These are phyloP conservation scores for Aricia artaxerxes DNA, from an alignment of 2,888 invertebrate genomes.

Conservation along the genomic window DNA sequence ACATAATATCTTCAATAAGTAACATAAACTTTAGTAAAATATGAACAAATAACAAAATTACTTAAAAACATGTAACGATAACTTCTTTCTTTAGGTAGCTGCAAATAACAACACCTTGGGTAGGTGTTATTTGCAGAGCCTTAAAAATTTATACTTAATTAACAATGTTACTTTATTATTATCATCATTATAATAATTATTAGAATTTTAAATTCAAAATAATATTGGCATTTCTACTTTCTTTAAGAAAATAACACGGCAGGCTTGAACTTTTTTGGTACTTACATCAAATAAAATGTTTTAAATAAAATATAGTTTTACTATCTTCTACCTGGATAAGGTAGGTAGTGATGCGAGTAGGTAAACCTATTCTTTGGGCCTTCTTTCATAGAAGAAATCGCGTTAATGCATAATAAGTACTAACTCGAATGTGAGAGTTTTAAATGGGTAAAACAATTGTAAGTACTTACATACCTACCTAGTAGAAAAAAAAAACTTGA, in stretches of 20 bases:
- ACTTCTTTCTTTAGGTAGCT: background rate
- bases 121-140: no score
- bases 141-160: background rate
- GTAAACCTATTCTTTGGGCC: background rate
- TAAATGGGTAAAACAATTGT: no score
- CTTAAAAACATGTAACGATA: conserved; percentile 18
- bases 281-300: background rate
- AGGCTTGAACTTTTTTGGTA: background rate
- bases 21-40: conserved; percentile 18
- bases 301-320: no score
- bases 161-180: background rate
- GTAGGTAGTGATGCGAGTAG: no score
- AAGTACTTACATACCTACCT: no score
- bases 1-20: background rate
- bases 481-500: no score
- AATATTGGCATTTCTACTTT: background rate
- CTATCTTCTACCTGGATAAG: no score
- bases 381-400: background rate
- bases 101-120: background rate
- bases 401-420: no score
- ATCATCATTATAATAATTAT: background rate
- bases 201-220: no score
- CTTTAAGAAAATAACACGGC: background rate
- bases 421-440: no score
- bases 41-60: conserved; percentile 25